These are phyloP conservation scores for Ceratina calcarata DNA, from an alignment of 1,140 invertebrate species.

Conservation along the genomic window DNA sequence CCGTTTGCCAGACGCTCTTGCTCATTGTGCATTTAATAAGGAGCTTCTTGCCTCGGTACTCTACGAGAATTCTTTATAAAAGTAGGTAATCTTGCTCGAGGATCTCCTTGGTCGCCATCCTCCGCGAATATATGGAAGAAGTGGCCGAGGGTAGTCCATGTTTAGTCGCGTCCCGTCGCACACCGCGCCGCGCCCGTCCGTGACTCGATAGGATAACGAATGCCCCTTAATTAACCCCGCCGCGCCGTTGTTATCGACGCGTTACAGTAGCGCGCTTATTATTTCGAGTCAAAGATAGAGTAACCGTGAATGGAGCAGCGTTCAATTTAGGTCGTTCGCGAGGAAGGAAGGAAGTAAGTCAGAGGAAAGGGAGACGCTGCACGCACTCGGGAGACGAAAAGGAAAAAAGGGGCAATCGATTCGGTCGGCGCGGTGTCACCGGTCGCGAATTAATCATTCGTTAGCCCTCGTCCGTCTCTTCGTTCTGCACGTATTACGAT, in stretches of 20 bases:
- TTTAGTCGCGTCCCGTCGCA: constrained; percentile 48
- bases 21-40: constrained; percentile 62
- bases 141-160: constrained; percentile 49
- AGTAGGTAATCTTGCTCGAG: constrained; percentile 52
- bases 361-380: no score
- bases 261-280: not conserved
- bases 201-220: constrained; percentile 6
- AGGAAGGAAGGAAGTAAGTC: not conserved
- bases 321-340: not conserved
- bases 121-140: constrained; percentile 41
- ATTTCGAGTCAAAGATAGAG: no score
- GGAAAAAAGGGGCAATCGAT: constrained; percentile 7
- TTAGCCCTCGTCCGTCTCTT: constrained; percentile 59
- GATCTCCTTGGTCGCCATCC: constrained; percentile 52
- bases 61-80: constrained; percentile 55
- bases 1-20: constrained; percentile 58
- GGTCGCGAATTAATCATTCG: constrained; percentile 33
- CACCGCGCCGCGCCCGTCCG: constrained; percentile 38
- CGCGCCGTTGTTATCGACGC: constrained; percentile 26
- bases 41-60: constrained; percentile 42
- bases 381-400: not conserved
- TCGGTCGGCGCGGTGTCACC: constrained; percentile 1
- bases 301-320: no score
- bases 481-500: constrained; percentile 39
- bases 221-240: constrained; percentile 32